These are phyloP conservation scores for Tenrec ecaudatus DNA, from an alignment of 2,113 vertebrate genomes.

Conservation along the genomic window DNA sequence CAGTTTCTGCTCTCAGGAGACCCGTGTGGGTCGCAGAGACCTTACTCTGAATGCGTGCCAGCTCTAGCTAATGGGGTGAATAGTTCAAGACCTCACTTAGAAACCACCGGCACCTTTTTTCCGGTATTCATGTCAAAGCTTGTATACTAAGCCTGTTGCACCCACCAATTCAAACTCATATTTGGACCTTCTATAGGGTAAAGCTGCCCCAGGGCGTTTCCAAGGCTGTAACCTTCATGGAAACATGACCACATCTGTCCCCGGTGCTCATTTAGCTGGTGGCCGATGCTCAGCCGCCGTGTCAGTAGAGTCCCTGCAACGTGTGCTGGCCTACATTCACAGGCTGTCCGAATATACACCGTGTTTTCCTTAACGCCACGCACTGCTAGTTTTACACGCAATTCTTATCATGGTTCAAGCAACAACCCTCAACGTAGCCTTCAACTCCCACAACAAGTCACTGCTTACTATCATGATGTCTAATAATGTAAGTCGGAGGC, in stretches of 20 bases:
- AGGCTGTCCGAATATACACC: not conserved
- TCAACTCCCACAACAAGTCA: constrained; percentile 99
- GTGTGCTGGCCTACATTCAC: not conserved
- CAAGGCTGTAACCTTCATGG: not conserved
- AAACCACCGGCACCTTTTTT: not conserved
- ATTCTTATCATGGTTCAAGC: constrained; percentile 99
- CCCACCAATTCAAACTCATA: not conserved
- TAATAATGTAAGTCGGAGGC: constrained; percentile 93
- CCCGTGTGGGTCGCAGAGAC: not conserved
- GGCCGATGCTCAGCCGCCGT: not conserved
- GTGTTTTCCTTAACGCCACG: constrained; percentile 89
- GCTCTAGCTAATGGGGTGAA: not conserved
- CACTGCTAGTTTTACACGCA: constrained; percentile 92
- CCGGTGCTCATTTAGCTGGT: not conserved
- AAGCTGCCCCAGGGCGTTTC: not conserved
- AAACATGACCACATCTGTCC: not conserved
- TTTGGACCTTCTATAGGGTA: not conserved
- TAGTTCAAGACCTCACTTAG: not conserved
- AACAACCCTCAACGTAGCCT: constrained; percentile 98
- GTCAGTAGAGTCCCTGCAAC: not conserved
- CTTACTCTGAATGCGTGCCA: not conserved
- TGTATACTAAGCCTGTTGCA: not conserved
- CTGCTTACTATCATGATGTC: constrained; percentile 99
- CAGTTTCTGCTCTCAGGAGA: not conserved
- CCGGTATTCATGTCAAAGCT: not conserved